phyloP scores from a whole-genome alignment of 2,888 invertebrate genomes.

The Ophion ellenae region DNA sequence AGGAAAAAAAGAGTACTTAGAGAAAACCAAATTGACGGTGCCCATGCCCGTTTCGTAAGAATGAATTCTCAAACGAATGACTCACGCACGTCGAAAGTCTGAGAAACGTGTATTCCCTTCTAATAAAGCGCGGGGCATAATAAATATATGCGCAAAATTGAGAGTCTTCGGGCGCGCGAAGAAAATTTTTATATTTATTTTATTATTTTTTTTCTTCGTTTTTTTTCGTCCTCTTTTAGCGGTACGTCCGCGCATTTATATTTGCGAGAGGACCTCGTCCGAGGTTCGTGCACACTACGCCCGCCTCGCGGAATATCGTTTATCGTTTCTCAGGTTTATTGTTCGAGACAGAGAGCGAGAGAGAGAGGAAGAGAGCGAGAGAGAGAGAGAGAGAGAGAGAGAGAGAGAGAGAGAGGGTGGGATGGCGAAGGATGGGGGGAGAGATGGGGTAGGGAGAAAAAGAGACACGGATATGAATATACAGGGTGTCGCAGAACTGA shows the following conservation, averaged over 20 bases:
- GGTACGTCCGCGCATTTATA: conserved; percentile 39
- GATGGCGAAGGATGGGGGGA: too few species aligned
- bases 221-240: conserved; percentile 14
- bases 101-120: conserved; percentile 36
- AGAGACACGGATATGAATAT: too few species aligned
- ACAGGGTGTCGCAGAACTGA: too few species aligned
- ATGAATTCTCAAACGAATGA: conserved; percentile 5
- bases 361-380: conserved; percentile 17
- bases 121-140: conserved; percentile 10
- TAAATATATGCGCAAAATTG: conserved; percentile 39
- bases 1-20: background rate
- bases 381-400: conserved; percentile 11
- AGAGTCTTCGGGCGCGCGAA: conserved; percentile 38
- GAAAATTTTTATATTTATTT: conserved; percentile 35
- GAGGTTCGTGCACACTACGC: conserved; percentile 3
- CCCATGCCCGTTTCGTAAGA: background rate
- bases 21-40: background rate
- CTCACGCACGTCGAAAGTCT: conserved; percentile 26
- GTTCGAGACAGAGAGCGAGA: conserved; percentile 36
- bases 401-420: conserved; percentile 8
- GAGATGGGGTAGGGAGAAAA: too few species aligned
- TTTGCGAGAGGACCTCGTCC: conserved; percentile 33
- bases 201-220: conserved; percentile 17
- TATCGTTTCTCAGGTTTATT: conserved; percentile 62
- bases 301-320: conserved; percentile 53